Percentiles rank a stretch among this genome's conserved stretches.
These are phyloP conservation scores for Muntiacus muntjak DNA, from an alignment of 2,113 vertebrate genomes.

Conservation along the genomic window DNA sequence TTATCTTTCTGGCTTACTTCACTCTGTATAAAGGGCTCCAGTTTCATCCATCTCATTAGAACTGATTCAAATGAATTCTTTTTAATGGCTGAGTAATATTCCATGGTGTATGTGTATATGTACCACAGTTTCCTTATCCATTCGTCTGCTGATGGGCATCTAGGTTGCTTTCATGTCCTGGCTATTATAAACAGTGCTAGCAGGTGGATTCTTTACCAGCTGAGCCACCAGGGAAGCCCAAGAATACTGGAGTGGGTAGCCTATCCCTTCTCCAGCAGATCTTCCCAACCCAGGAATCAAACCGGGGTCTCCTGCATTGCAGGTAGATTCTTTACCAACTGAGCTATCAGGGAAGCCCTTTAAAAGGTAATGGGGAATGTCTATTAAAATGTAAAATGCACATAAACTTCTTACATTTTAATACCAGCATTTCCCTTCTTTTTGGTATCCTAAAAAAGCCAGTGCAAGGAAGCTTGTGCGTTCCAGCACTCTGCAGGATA, in stretches of 20 bases:
- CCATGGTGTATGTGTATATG: too few species aligned
- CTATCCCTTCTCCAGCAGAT: fast-evolving
- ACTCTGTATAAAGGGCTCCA: too few species aligned
- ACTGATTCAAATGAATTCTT: too few species aligned
- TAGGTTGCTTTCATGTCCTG: too few species aligned
- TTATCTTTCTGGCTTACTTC: too few species aligned
- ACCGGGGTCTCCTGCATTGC: neutral
- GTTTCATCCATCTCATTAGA: too few species aligned
- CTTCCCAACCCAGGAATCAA: neutral
- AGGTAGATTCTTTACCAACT: neutral
- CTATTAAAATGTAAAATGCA: neutral
- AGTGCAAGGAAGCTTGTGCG: neutral
- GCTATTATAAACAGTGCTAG: too few species aligned
- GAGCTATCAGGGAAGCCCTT: neutral
- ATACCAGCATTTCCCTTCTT: neutral
- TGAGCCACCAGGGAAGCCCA: neutral
- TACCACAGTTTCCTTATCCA: too few species aligned
- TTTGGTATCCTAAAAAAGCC: neutral
- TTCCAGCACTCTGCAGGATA: neutral
- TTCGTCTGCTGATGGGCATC: too few species aligned
- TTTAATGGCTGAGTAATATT: too few species aligned
- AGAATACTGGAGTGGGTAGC: neutral
- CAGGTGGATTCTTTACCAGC: neutral
- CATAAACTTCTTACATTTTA: neutral
- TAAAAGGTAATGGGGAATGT: neutral